Conservation (phyloP, 1,140 invertebrate genomes). For the Trissolcus basalis region DNA sequence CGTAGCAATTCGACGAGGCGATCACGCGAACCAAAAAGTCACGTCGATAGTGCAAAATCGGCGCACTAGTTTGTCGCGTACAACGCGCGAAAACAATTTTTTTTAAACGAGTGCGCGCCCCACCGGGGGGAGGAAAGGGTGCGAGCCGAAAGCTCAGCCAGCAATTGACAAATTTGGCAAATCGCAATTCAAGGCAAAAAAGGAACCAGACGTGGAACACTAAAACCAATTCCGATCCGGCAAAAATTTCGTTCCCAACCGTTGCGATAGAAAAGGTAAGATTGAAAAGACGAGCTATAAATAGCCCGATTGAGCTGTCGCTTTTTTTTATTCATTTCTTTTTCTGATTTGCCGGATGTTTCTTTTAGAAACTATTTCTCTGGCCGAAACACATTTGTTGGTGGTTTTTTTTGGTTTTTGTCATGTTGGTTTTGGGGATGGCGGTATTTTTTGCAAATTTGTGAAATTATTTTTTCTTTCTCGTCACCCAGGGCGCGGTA, state of each 20-base stretch:
- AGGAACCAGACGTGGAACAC: too few species aligned
- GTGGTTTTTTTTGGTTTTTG: too few species aligned
- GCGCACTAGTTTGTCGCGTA: background rate
- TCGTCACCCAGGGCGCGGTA: conserved; percentile 32
- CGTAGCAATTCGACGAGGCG: conserved; percentile 48
- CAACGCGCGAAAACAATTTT: too few species aligned
- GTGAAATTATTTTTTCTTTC: too few species aligned
- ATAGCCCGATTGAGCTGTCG: conserved; percentile 26
- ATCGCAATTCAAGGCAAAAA: too few species aligned
- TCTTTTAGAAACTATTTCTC: too few species aligned
- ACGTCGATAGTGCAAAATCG: background rate
- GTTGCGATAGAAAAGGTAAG: conserved; percentile 30
- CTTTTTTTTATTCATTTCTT: conserved; percentile 5
- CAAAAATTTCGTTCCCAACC: background rate
- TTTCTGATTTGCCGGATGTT: background rate
- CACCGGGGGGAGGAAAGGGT: too few species aligned
- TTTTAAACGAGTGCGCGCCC: too few species aligned
- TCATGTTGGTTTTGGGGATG: background rate
- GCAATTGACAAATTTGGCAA: too few species aligned
- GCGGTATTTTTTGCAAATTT: background rate
- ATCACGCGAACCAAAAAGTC: conserved; percentile 24
- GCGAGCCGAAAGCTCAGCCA: too few species aligned
- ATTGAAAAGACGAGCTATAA: conserved; percentile 25
- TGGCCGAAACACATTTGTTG: too few species aligned
- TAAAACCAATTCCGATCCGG: background rate